A percentile compares a stretch with the other conserved stretches of the same genome.
These are phyloP conservation scores for Ectobius pallidus DNA, from an alignment of 2,888 invertebrate species.

Conservation along the genomic window DNA sequence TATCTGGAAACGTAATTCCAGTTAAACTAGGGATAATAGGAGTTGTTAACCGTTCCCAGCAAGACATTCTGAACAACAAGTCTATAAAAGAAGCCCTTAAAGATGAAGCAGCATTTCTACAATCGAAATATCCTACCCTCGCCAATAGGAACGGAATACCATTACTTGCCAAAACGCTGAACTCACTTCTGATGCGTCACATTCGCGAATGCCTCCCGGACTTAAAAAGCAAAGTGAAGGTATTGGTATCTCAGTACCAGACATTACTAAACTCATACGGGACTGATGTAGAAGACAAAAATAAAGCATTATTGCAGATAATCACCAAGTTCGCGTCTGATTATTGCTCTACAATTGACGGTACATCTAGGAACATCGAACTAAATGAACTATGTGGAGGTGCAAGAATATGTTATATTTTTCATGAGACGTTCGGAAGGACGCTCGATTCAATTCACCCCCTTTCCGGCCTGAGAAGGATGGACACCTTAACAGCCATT, in stretches of 20 bases:
- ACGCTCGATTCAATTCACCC: constrained; percentile 65
- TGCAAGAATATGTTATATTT: constrained; percentile 69
- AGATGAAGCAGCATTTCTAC: constrained; percentile 65
- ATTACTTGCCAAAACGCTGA: constrained; percentile 64
- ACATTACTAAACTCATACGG: constrained; percentile 61
- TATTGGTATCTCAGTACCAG: constrained; percentile 65
- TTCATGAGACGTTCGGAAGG: constrained; percentile 67
- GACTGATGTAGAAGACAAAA: constrained; percentile 62
- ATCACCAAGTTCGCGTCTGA: constrained; percentile 68
- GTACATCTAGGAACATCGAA: constrained; percentile 66
- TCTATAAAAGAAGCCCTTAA: constrained; percentile 58
- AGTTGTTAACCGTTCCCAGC: constrained; percentile 67
- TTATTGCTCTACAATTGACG: constrained; percentile 68
- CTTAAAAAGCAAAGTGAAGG: constrained; percentile 62
- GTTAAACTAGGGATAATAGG: constrained; percentile 70
- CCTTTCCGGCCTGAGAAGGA: constrained; percentile 60
- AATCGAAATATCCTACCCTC: constrained; percentile 65
- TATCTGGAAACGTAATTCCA: constrained; percentile 66
- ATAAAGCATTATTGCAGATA: constrained; percentile 65
- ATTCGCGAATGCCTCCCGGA: constrained; percentile 68
- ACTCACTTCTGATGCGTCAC: constrained; percentile 66
- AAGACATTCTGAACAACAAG: constrained; percentile 59
- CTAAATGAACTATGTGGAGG: constrained; percentile 64
- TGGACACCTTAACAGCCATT: constrained; percentile 68
- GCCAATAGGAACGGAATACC: constrained; percentile 64